Conservation (phyloP, 1,140 invertebrate species). For the Epicauta chinensis region DNA sequence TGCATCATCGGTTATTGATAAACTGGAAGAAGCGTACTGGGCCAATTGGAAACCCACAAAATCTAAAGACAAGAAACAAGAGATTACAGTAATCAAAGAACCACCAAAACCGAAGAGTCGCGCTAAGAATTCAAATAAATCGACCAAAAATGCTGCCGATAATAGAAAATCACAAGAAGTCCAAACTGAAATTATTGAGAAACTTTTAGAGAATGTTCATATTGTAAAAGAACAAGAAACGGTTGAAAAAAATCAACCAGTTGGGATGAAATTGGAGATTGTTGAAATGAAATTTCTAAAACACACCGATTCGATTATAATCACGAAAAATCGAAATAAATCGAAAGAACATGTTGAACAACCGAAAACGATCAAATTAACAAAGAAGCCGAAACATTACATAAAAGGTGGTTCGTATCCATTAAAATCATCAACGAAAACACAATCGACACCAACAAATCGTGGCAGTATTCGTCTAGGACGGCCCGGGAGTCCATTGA, state of each 20-base stretch:
- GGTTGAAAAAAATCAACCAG: no score
- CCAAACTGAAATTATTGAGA: slow-evolving; percentile 18
- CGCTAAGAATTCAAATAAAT: neutral
- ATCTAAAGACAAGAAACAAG: neutral
- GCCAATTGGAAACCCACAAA: slow-evolving; percentile 38
- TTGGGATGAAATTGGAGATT: neutral
- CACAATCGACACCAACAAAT: neutral
- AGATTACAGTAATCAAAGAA: slow-evolving; percentile 30
- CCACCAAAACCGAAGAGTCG: slow-evolving; percentile 20
- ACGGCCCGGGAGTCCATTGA: slow-evolving; percentile 30
- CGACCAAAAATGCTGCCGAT: neutral
- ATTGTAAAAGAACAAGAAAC: slow-evolving; percentile 1
- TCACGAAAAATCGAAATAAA: slow-evolving; percentile 23
- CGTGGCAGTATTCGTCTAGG: slow-evolving; percentile 13
- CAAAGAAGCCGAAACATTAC: slow-evolving; percentile 24
- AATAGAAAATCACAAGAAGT: slow-evolving; percentile 21
- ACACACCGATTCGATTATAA: slow-evolving; percentile 30
- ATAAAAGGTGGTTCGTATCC: slow-evolving; percentile 34
- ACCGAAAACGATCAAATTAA: slow-evolving; percentile 32
- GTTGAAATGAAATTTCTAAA: slow-evolving; percentile 19
- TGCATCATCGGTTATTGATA: slow-evolving; percentile 22
- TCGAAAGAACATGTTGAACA: slow-evolving; percentile 27
- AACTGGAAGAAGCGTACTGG: slow-evolving; percentile 39
- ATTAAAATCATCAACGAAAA: slow-evolving; percentile 30
- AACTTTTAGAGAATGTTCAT: neutral